Evolutionary conservation across 2,113 vertebrate genomes (phyloP), one percentile per base, ranked within the genome.

Genomic region (Cyphomyrus discorhynchus): DNA sequence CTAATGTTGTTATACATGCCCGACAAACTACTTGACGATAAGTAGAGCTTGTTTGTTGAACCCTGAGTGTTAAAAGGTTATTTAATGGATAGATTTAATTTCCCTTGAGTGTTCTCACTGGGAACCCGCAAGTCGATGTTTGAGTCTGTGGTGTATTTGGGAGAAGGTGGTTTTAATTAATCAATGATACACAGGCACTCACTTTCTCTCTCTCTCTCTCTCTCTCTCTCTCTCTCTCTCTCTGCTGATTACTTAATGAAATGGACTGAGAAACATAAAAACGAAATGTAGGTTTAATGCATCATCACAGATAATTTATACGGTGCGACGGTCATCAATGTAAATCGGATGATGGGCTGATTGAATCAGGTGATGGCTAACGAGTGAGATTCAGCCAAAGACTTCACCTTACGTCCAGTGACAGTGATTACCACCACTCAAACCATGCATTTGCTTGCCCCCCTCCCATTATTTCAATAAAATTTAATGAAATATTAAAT

Each of bases 321-420:
- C 15, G 2, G 35, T 2, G 13, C 2, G 35, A 42, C 15, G 2
- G 31, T 15, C 35, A 17, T 80, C 17, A 10, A 39, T 77, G 70
- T 17, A 39, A 77, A 77, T 35, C 0, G 70, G 35, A 45, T 56
- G 47, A 89, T 84, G 31, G 3, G 2, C 89, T 93, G 50, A 52
- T 35, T 31, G 85, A 56, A 19, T 53, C 92, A 92, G 91, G 85
- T 74, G 91, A 91, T 93, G 94, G 95, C 93, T 93, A 92, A 93
- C 91, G 91, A 90, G 92, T 89, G 91, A 91, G 90, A 92, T 91
- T 90, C 88, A 21, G 6, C 47, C 47, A 53, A 35, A 24, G 27
- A 27, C 49, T 8, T 52, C 53, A 5, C 15, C 50, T 52, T 27
- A 9, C 1, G 7, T 49, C 46, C 47, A 19, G 42, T 42, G 46